Percentiles rank a stretch among this genome's conserved stretches.
phyloP scores from a whole-genome alignment of 2,888 invertebrate species.

The Lacanobia wlatinum region DNA sequence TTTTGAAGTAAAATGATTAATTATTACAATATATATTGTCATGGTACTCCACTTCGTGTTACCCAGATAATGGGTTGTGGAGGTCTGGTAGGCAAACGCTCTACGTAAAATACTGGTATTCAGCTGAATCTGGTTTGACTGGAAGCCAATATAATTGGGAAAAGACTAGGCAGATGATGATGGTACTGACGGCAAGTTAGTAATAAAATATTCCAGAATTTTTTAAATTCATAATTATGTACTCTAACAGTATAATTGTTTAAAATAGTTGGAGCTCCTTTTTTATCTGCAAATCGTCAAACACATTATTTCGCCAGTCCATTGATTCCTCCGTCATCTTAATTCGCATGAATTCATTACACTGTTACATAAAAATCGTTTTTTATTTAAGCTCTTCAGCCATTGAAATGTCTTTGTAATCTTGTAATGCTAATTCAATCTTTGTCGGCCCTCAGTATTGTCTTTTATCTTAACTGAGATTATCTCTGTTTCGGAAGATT shows the following conservation, averaged over 20 bases:
- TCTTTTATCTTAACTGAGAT: constrained; percentile 78
- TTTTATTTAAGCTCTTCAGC: constrained; percentile 70
- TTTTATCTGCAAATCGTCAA: neutral
- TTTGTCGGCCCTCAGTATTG: constrained; percentile 75
- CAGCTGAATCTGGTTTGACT: no score
- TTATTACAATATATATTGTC: no score
- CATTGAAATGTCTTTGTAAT: constrained; percentile 73
- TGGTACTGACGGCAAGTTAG: no score
- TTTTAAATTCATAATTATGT: neutral
- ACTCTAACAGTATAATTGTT: no score
- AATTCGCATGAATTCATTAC: constrained; percentile 43
- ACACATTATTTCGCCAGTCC: neutral
- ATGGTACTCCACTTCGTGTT: no score
- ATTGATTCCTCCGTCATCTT: constrained; percentile 2
- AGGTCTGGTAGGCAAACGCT: no score
- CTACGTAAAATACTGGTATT: no score
- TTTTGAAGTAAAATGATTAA: neutral
- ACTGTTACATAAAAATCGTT: constrained; percentile 64
- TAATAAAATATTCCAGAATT: neutral
- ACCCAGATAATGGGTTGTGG: no score
- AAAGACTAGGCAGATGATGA: no score
- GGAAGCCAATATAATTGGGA: no score
- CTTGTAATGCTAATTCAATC: constrained; percentile 85
- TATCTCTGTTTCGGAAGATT: constrained; percentile 80
- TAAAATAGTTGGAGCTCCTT: no score